These are phyloP conservation scores for Scylla paramamosain DNA, from an alignment of 1,140 invertebrate species.

Conservation along the genomic window DNA sequence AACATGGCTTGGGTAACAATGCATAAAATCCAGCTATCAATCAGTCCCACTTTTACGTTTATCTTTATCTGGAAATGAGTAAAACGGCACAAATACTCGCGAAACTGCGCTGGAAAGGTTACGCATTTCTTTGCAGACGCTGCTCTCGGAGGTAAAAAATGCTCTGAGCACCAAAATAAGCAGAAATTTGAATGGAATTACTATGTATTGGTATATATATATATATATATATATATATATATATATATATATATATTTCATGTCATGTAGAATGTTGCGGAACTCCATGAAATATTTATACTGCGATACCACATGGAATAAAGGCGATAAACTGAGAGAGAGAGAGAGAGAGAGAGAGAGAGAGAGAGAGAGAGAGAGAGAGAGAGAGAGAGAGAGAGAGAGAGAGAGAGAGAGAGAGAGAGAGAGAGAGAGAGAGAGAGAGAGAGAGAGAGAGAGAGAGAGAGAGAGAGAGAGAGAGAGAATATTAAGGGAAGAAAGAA, in stretches of 20 bases:
- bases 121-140: too few relatives aligned
- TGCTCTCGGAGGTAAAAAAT: background rate
- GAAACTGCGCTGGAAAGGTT: too few relatives aligned
- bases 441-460: too few relatives aligned
- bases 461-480: too few relatives aligned
- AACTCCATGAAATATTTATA: background rate
- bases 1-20: background rate
- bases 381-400: too few relatives aligned
- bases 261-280: too few relatives aligned
- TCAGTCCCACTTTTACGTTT: background rate
- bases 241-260: background rate
- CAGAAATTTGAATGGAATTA: background rate
- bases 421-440: too few relatives aligned
- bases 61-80: too few relatives aligned
- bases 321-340: background rate
- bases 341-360: slow-evolving; percentile 20
- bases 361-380: background rate
- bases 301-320: background rate
- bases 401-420: too few relatives aligned
- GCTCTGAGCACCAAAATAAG: background rate
- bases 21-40: background rate
- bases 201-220: background rate
- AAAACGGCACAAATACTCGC: too few relatives aligned
- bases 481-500: too few relatives aligned
- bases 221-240: slow-evolving; percentile 31